Percentiles rank a stretch among this genome's conserved stretches.
These are phyloP conservation scores for Lycocerus yunnanus DNA, from an alignment of 2,888 invertebrate species.

Conservation along the genomic window DNA sequence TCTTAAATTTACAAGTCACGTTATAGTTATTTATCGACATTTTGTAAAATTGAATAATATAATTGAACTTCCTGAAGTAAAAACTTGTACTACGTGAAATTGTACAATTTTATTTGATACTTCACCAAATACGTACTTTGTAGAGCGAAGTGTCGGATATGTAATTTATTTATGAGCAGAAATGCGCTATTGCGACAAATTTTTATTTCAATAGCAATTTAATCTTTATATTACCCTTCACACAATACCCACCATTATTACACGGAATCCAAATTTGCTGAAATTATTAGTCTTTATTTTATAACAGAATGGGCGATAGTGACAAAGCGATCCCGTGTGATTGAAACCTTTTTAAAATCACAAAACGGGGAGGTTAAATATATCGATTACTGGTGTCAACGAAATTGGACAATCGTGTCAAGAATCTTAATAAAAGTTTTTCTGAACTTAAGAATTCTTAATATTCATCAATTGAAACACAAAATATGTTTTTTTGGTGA, in stretches of 20 bases:
- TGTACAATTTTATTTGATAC: background rate
- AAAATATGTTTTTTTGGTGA: background rate
- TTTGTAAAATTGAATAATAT: background rate
- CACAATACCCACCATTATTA: background rate
- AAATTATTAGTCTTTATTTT: background rate
- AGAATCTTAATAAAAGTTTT: background rate
- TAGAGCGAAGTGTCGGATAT: background rate
- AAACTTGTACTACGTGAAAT: background rate
- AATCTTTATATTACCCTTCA: background rate
- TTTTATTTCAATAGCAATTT: background rate
- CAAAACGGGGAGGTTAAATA: background rate
- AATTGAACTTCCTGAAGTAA: background rate
- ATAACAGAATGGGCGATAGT: background rate
- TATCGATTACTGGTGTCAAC: background rate
- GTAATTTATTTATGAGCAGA: background rate
- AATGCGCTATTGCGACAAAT: background rate
- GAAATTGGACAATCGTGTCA: background rate
- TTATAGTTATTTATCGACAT: background rate
- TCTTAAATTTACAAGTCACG: background rate
- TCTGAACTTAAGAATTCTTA: background rate
- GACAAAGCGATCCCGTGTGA: background rate
- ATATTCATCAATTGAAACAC: background rate
- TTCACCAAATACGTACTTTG: background rate
- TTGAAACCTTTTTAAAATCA: background rate
- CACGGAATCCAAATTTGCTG: background rate